Evolutionary conservation across 2,797 vertebrate genomes (phyloP).

Genomic region (Sciaenops ocellatus): DNA sequence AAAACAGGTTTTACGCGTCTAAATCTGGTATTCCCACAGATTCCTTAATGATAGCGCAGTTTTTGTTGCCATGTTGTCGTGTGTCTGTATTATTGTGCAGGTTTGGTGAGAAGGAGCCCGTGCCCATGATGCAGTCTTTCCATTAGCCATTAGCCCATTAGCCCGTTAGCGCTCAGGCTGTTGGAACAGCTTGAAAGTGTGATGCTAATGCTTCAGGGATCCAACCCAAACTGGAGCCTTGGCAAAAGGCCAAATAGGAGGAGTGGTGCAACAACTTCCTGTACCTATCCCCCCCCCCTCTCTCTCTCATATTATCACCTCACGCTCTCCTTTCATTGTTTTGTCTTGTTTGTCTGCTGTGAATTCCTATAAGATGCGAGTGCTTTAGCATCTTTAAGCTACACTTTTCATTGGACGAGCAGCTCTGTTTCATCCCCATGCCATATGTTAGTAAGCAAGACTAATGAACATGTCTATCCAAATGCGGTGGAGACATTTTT

Average conservation of each 20-base stretch:
- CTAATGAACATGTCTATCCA: constrained; percentile 83
- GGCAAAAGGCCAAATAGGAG: constrained; percentile 79
- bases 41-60: constrained; percentile 65
- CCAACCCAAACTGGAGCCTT: constrained; percentile 83
- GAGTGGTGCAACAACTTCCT: constrained; percentile 73
- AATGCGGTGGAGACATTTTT: constrained; percentile 82
- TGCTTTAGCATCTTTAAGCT: constrained; percentile 71
- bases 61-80: constrained; percentile 65
- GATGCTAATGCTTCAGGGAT: constrained; percentile 86
- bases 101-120: constrained; percentile 74
- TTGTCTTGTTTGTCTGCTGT: constrained; percentile 59
- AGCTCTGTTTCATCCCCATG: constrained; percentile 71
- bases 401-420: constrained; percentile 70
- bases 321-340: constrained; percentile 55
- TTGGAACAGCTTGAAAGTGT: constrained; percentile 88
- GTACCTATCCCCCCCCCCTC: constrained; percentile 44
- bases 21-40: constrained; percentile 65
- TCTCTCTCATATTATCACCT: constrained; percentile 63
- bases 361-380: constrained; percentile 55
- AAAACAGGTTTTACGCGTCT: constrained; percentile 58
- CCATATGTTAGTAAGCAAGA: constrained; percentile 86
- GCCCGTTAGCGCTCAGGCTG: constrained; percentile 88
- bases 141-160: constrained; percentile 86
- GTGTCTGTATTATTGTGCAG: constrained; percentile 68
- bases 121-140: constrained; percentile 78